Evolutionary conservation across 2,888 invertebrate species (phyloP).

Genomic region (Parnassius apollo): DNA sequence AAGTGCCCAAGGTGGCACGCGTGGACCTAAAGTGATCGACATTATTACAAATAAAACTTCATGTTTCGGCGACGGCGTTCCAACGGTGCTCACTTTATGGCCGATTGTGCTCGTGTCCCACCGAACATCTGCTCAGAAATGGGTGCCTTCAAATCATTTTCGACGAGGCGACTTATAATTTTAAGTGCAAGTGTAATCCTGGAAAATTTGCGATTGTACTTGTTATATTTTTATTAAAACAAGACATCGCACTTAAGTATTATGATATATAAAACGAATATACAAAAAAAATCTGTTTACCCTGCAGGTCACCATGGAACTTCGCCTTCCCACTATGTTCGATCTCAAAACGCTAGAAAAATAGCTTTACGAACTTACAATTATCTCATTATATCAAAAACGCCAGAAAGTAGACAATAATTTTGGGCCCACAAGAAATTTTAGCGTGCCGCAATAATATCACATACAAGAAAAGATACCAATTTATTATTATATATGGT

Average conservation of each 20-base stretch:
- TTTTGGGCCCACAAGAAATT: no score
- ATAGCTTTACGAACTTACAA: no score
- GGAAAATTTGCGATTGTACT: conserved; percentile 24
- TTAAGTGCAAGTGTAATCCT: conserved; percentile 28
- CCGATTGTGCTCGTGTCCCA: conserved; percentile 9
- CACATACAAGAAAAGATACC: no score
- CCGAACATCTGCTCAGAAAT: conserved; percentile 29
- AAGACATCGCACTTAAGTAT: conserved; percentile 1
- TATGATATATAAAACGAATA: background rate
- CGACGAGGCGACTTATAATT: conserved; percentile 27
- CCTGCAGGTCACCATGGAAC: no score
- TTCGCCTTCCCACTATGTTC: no score
- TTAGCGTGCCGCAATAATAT: no score
- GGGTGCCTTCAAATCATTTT: conserved; percentile 24
- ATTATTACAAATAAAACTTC: conserved; percentile 33
- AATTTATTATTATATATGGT: no score
- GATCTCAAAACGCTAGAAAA: no score
- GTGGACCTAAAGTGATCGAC: conserved; percentile 19
- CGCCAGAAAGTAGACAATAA: no score
- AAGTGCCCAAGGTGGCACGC: conserved; percentile 20
- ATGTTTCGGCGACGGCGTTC: conserved; percentile 28
- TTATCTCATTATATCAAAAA: no score
- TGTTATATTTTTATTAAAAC: conserved; percentile 12
- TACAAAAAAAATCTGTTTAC: background rate
- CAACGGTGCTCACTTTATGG: conserved; percentile 25